Percentiles rank a stretch among this genome's conserved stretches.
Conservation (phyloP, 1,140 invertebrate species). For the Lasaia peninsularis region DNA sequence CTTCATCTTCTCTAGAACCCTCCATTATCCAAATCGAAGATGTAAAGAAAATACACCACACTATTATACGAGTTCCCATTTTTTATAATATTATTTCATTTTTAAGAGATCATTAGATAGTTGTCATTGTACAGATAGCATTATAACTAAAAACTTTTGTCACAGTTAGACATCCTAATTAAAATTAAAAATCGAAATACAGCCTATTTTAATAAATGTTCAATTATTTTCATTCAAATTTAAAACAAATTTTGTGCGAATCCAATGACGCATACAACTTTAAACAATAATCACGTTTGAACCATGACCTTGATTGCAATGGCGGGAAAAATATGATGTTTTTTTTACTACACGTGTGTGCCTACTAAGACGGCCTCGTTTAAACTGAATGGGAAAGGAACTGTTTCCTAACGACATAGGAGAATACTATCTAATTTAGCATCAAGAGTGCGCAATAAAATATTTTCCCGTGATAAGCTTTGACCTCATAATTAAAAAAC, state of each 20-base stretch:
- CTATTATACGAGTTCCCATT: background rate
- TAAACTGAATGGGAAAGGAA: background rate
- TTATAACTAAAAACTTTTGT: no score
- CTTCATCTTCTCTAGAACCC: conserved; percentile 35
- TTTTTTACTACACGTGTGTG: background rate
- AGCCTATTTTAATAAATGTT: no score
- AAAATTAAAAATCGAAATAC: no score
- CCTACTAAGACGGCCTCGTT: background rate
- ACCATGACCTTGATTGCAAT: background rate
- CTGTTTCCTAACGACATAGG: background rate
- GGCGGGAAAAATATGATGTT: conserved; percentile 4
- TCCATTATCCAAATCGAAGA: background rate
- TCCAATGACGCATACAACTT: background rate
- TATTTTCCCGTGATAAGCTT: conserved; percentile 1
- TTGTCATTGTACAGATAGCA: no score
- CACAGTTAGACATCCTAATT: no score
- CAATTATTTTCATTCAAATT: background rate
- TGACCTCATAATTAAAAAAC: background rate
- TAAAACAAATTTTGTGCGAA: background rate
- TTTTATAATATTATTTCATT: background rate
- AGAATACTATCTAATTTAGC: conserved; percentile 4
- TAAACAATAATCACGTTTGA: background rate
- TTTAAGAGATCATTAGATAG: no score
- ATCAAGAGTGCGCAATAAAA: background rate
- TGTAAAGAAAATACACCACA: background rate